phyloP scores from a whole-genome alignment of 2,888 invertebrate species.

The Silvanus unidentatus region DNA sequence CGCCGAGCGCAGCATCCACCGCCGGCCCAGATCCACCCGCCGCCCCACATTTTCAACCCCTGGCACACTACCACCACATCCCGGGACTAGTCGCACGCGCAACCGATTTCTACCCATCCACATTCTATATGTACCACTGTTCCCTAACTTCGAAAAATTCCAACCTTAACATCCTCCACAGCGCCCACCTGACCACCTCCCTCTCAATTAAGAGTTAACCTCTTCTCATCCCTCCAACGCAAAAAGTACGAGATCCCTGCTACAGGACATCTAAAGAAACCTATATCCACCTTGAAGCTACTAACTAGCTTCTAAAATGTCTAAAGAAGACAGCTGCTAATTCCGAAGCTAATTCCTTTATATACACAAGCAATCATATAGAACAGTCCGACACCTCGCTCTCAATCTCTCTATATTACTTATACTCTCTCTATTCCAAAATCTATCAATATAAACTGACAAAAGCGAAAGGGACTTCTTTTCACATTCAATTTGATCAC shows the following conservation, averaged over 20 bases:
- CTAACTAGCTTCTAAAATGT: no score
- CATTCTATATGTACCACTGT: background rate
- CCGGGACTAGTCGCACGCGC: conserved; percentile 9
- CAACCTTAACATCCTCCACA: conserved; percentile 2
- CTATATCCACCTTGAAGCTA: no score
- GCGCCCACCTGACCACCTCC: conserved; percentile 7
- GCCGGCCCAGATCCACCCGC: conserved; percentile 29
- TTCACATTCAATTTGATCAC: no score
- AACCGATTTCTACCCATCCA: background rate
- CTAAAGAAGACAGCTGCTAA: no score
- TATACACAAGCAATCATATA: no score
- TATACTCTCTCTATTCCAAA: no score
- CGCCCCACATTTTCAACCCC: conserved; percentile 14
- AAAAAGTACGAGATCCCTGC: background rate
- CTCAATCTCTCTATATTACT: no score
- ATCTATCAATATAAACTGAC: no score
- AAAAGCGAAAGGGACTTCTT: no score
- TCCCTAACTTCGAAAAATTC: conserved; percentile 8
- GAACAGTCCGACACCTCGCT: no score
- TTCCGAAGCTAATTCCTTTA: no score
- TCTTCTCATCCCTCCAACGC: background rate
- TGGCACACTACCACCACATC: conserved; percentile 19
- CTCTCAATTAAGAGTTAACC: conserved; percentile 1
- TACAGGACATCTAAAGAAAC: no score
- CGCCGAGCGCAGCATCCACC: conserved; percentile 50